Evolutionary conservation across 2,113 vertebrate species (phyloP).

Genomic region (Mobula hypostoma): DNA sequence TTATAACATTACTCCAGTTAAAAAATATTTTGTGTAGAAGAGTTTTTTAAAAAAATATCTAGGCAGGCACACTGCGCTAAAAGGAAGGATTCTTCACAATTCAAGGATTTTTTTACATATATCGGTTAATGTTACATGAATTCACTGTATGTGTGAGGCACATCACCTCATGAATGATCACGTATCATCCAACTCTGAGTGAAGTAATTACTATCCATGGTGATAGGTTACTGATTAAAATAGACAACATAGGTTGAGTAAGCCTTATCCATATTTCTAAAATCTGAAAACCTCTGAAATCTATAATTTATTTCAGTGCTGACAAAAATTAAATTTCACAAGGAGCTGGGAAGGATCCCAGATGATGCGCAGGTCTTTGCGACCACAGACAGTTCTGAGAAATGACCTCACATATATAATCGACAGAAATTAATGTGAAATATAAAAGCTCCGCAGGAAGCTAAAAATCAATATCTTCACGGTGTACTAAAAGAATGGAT

Average conservation of each 20-base stretch:
- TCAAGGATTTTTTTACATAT: not conserved
- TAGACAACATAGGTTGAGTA: not conserved
- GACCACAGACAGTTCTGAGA: no score
- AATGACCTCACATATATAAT: no score
- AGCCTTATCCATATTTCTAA: no score
- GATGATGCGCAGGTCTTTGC: no score
- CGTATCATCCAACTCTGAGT: not conserved
- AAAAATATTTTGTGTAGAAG: not conserved
- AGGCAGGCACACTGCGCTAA: not conserved
- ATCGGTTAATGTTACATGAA: not conserved
- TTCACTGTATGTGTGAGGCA: not conserved
- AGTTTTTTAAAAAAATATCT: not conserved
- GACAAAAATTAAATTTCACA: no score
- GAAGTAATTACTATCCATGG: not conserved
- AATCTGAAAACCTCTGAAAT: no score
- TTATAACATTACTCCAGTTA: not conserved
- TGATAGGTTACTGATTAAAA: not conserved
- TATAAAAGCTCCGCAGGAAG: no score
- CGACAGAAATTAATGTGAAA: no score
- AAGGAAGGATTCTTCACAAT: not conserved
- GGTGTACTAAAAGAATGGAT: no score
- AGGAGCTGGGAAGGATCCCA: no score
- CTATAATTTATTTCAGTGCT: no score
- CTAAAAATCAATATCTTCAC: no score
- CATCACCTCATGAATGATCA: not conserved